phyloP scores from a whole-genome alignment of 2,888 invertebrate genomes.

The Pantelozetes paolii region DNA sequence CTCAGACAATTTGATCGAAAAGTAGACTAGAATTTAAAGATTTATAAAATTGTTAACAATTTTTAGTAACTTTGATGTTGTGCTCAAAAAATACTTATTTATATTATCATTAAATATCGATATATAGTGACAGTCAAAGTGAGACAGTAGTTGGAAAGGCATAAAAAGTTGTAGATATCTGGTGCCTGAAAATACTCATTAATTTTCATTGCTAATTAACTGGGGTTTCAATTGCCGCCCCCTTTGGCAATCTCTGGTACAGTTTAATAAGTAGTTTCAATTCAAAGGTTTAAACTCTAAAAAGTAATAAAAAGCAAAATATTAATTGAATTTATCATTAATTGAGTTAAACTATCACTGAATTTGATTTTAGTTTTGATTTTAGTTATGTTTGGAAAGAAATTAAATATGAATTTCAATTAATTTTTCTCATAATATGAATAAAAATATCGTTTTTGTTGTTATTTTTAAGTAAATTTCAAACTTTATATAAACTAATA shows the following conservation, averaged over 20 bases:
- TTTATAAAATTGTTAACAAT: background rate
- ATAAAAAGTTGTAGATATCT: no score
- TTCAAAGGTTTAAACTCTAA: no score
- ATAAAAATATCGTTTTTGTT: background rate
- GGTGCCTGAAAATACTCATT: no score
- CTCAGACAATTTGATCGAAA: background rate
- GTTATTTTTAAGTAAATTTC: no score
- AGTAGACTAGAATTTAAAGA: background rate
- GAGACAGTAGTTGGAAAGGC: no score
- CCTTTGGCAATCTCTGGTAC: no score
- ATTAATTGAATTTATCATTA: background rate
- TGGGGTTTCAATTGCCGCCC: no score
- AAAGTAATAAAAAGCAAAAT: background rate
- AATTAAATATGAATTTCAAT: background rate
- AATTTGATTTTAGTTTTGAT: slow-evolving; percentile 7
- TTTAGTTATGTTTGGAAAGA: background rate
- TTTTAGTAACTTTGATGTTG: background rate
- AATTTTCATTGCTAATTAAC: no score
- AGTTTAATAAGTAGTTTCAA: no score
- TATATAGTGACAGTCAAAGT: no score
- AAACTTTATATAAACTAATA: background rate
- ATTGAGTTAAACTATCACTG: background rate
- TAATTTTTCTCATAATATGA: background rate
- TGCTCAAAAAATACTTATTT: background rate
- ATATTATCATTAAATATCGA: no score